Evolutionary conservation across 1,140 invertebrate species (phyloP), one percentile per base, ranked within the genome.

Genomic region (Danaus plexippus): DNA sequence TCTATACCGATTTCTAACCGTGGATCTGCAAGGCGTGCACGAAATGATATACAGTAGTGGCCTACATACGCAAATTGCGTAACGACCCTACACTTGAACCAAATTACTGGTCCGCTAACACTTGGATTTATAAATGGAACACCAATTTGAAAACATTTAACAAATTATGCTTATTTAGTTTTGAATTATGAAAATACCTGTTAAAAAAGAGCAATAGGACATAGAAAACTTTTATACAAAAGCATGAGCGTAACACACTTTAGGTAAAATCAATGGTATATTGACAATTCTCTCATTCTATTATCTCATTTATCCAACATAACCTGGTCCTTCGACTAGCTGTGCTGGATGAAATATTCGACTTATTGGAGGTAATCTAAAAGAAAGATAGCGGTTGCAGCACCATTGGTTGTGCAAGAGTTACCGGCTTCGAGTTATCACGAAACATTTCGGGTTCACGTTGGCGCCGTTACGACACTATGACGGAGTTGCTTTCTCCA

Each of bases 61-160:
- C 74, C 78, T 75, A 81, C 70, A 74, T 76, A 73, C 61, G 69
- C 72, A 66, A 50, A 64, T 81, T 80, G 80, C 77, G 77, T 78
- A 80, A 77, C 73, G 71, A 60, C 69, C 75, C 77, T 79, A 80
- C 66, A 84, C 77, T 78, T 84, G 78, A 77, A 80, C 78, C 77
- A 64, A 69, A 77, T 81, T 63, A 72, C 22, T 42, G 2, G 22
- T 32, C 22, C 22, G 22, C 22, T 32, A 32, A 32, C 22, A 32
- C 22, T 32, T 32, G 22, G 22, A 32, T 32, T 32, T 32, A 32
- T 32, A 32, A 32, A 32, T 32, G 22, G 22, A 32, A 32, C 22
- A 32, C 7, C 22, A 32, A 32, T 32, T 32, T 32, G 7, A 32
- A 32, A 32, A 32, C 5, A 32, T 68, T 66, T 49, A 50, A 62